These are phyloP conservation scores for Callyntrura guangdongensis DNA, from an alignment of 2,888 invertebrate species.

Conservation along the genomic window DNA sequence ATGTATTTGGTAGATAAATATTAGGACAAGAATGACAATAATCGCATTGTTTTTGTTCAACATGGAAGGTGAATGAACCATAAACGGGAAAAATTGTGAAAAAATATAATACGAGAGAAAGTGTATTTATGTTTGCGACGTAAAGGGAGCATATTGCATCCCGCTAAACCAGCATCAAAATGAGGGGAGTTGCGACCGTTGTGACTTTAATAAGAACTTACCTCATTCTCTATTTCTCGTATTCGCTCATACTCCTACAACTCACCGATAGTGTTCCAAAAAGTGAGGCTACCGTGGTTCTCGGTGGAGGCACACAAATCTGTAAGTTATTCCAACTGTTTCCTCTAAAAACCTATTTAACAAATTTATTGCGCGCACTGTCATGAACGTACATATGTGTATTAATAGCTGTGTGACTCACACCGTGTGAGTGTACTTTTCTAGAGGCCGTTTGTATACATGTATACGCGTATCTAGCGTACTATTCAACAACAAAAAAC, in stretches of 20 bases:
- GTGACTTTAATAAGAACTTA: slow-evolving; percentile 76
- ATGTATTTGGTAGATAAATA: slow-evolving; percentile 14
- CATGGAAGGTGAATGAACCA: slow-evolving; percentile 56
- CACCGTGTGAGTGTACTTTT: too few relatives aligned
- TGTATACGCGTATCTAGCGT: too few relatives aligned
- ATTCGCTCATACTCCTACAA: slow-evolving; percentile 65
- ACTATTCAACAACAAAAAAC: too few relatives aligned
- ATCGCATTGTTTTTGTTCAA: slow-evolving; percentile 31
- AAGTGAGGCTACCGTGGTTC: slow-evolving; percentile 49
- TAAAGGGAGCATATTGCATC: slow-evolving; percentile 38
- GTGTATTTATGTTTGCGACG: neutral
- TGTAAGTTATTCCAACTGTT: slow-evolving; percentile 65
- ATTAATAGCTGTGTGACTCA: too few relatives aligned
- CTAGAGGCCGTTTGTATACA: neutral
- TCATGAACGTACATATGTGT: too few relatives aligned
- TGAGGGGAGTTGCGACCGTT: slow-evolving; percentile 75
- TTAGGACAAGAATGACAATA: slow-evolving; percentile 1
- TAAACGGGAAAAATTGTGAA: neutral
- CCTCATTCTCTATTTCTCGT: slow-evolving; percentile 69
- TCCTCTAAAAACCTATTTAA: slow-evolving; percentile 12
- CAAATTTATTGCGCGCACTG: neutral
- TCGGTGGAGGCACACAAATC: slow-evolving; percentile 72
- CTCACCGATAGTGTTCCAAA: slow-evolving; percentile 74
- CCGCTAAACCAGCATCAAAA: slow-evolving; percentile 52
- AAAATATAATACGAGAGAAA: neutral